Conservation (phyloP, 2,797 vertebrate species). For the Pseudochaenichthys georgianus region DNA sequence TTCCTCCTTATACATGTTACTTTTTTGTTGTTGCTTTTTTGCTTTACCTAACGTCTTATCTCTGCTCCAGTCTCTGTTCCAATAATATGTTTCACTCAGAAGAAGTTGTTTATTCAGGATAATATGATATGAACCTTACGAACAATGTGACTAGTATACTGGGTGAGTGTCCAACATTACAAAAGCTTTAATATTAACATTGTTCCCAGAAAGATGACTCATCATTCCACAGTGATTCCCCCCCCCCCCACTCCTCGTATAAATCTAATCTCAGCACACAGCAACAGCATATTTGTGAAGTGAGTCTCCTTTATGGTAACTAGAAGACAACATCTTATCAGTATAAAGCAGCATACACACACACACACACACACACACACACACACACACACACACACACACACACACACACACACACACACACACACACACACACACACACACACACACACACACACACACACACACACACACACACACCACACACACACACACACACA, state of each 20-base stretch:
- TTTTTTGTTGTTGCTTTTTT: constrained; percentile 22
- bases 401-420: too few relatives aligned
- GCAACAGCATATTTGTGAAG: constrained; percentile 41
- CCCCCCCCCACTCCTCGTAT: too few relatives aligned
- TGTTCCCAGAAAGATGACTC: constrained; percentile 25
- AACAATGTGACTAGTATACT: not conserved
- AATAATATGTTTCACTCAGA: constrained; percentile 10
- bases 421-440: too few relatives aligned
- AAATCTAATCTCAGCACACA: constrained; percentile 26
- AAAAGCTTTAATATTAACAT: constrained; percentile 37
- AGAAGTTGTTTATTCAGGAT: constrained; percentile 24
- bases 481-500: too few relatives aligned
- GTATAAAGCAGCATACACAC: constrained; percentile 24
- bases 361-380: not conserved
- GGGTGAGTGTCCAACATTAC: not conserved
- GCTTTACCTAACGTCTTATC: not conserved
- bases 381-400: not conserved
- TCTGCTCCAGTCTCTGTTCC: not conserved
- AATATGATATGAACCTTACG: not conserved
- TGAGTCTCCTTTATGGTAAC: constrained; percentile 30
- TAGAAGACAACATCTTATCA: constrained; percentile 47
- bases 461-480: too few relatives aligned
- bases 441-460: too few relatives aligned
- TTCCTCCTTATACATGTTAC: constrained; percentile 6
- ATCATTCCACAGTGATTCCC: constrained; percentile 44